Conservation (phyloP, 2,888 invertebrate genomes). For the Clunio marinus region DNA sequence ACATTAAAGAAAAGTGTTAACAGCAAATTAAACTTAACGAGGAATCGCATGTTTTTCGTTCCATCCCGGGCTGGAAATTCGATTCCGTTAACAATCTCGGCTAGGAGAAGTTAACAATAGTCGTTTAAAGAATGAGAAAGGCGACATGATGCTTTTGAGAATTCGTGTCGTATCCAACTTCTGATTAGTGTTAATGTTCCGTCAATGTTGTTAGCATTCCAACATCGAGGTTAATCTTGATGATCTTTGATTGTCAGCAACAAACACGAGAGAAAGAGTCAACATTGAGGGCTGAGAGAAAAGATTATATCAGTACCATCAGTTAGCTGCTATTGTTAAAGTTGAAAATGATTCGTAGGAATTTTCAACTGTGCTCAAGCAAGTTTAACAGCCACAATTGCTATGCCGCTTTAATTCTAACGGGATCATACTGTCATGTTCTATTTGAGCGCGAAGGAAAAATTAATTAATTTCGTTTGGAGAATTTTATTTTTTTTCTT, state of each 20-base stretch:
- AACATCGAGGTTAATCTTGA: conserved; percentile 25
- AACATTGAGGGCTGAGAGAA: neutral
- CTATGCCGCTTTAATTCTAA: neutral
- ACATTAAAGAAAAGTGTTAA: conserved; percentile 24
- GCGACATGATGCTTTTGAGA: conserved; percentile 25
- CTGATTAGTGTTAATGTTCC: conserved; percentile 32
- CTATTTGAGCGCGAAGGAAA: neutral
- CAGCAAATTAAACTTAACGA: conserved; percentile 27
- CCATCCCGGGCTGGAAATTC: neutral
- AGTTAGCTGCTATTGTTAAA: neutral
- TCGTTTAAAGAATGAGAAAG: neutral
- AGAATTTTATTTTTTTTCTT: too few relatives aligned
- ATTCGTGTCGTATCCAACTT: conserved; percentile 27
- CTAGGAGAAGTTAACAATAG: neutral
- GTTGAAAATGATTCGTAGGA: neutral
- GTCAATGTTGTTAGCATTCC: conserved; percentile 18
- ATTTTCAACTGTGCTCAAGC: neutral
- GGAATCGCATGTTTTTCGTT: neutral
- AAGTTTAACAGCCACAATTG: neutral
- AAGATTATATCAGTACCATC: neutral
- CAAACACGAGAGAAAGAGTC: neutral
- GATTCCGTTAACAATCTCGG: conserved; percentile 6
- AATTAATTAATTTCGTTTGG: conserved; percentile 1
- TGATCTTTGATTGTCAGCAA: conserved; percentile 26
- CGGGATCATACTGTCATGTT: neutral